phyloP scores from a whole-genome alignment of 2,113 vertebrate species.

The Terrapene triunguis region DNA sequence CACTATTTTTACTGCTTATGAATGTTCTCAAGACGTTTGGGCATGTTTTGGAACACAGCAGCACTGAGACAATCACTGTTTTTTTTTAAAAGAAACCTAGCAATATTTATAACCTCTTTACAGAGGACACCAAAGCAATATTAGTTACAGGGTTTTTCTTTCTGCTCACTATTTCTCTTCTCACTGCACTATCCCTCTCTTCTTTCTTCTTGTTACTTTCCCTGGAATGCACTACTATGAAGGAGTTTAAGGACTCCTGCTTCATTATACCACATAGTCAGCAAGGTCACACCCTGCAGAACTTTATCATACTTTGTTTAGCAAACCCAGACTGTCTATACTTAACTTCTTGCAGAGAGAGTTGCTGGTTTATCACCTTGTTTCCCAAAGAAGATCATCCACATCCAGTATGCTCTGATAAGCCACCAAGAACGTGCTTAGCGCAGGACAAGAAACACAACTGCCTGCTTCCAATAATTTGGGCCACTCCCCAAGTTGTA shows the following conservation, averaged over 20 bases:
- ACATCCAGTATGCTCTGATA: not conserved
- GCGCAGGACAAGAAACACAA: not conserved
- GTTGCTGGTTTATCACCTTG: not conserved
- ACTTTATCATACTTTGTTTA: not conserved
- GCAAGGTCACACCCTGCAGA: not conserved
- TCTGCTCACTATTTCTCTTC: not conserved
- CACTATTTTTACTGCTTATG: not conserved
- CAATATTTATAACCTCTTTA: not conserved
- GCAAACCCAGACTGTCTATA: not conserved
- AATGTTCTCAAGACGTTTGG: not conserved
- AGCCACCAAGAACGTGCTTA: not conserved
- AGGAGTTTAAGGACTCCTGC: not conserved
- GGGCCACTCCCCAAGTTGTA: not conserved
- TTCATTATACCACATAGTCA: not conserved
- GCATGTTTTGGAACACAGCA: not conserved
- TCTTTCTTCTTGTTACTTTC: not conserved
- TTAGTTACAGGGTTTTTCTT: not conserved
- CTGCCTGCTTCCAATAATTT: not conserved
- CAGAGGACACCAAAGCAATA: not conserved
- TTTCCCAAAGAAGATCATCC: not conserved
- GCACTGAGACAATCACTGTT: not conserved
- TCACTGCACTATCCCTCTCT: not conserved
- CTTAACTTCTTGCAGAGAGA: not conserved
- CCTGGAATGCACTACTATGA: not conserved
- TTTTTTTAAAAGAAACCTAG: not conserved